These are phyloP conservation scores for Pempheris klunzingeri DNA, from an alignment of 2,797 vertebrate species.

Conservation along the genomic window DNA sequence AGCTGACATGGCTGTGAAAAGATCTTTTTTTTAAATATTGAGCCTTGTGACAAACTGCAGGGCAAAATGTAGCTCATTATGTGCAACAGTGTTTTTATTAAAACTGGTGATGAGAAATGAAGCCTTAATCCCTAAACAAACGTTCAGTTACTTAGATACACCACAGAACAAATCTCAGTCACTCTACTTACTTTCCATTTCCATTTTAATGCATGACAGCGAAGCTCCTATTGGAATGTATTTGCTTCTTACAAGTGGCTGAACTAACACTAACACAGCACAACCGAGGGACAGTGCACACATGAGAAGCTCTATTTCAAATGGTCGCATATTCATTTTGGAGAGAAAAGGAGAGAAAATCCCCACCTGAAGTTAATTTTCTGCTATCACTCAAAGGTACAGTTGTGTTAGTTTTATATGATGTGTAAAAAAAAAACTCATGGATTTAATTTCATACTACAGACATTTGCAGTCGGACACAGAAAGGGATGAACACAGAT, in stretches of 20 bases:
- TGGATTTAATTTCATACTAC: conserved; percentile 24
- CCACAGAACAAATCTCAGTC: conserved; percentile 16
- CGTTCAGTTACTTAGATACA: conserved; percentile 5
- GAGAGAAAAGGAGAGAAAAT: conserved; percentile 10
- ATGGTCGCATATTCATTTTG: not conserved
- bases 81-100: conserved; percentile 47
- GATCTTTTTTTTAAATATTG: conserved; percentile 24
- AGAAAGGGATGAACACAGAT: conserved; percentile 18
- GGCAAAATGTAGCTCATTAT: conserved; percentile 40
- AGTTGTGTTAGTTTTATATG: conserved; percentile 15
- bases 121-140: conserved; percentile 30
- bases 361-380: conserved; percentile 19
- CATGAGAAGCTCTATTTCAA: conserved; percentile 2
- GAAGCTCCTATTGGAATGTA: not conserved
- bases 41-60: conserved; percentile 35
- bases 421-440: not conserved
- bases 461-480: conserved; percentile 25
- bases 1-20: conserved; percentile 24
- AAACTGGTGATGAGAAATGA: conserved; percentile 45
- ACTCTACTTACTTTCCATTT: not conserved
- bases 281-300: not conserved
- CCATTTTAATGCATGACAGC: not conserved
- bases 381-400: conserved; percentile 11
- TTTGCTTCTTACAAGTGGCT: conserved; percentile 3
- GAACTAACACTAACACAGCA: conserved; percentile 10